Percentiles rank a stretch among this genome's conserved stretches.
These are phyloP conservation scores for Rosalia funebris DNA, from an alignment of 2,888 invertebrate genomes.

Conservation along the genomic window DNA sequence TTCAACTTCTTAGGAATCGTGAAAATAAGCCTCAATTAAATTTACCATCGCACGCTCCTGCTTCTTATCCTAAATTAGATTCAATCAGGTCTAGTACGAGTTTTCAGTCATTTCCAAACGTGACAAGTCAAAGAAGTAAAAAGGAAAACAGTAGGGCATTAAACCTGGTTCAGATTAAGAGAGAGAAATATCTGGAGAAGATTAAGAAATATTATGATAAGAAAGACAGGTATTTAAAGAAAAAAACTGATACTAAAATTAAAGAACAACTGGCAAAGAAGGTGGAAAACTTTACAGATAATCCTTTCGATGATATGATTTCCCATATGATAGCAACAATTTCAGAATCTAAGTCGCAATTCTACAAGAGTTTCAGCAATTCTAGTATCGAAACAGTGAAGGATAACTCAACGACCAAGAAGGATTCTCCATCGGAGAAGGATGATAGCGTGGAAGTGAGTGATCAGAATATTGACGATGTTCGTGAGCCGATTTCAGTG, in stretches of 20 bases:
- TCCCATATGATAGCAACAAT: constrained; percentile 15
- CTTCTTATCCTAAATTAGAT: constrained; percentile 18
- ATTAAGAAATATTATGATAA: constrained; percentile 27
- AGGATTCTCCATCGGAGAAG: background rate
- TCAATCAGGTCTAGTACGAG: background rate
- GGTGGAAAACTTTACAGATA: background rate
- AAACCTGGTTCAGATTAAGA: background rate
- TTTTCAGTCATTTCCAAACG: constrained; percentile 21
- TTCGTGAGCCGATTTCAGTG: background rate
- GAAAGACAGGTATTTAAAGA: constrained; percentile 21
- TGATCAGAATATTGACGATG: no score
- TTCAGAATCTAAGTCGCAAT: background rate
- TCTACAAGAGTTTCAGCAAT: constrained; percentile 6
- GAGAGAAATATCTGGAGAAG: constrained; percentile 25
- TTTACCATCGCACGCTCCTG: constrained; percentile 11
- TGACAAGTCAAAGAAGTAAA: constrained; percentile 1
- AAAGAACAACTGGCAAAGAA: background rate
- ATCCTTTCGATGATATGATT: constrained; percentile 7
- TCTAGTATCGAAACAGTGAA: constrained; percentile 7
- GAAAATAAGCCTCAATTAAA: constrained; percentile 13
- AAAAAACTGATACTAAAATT: background rate
- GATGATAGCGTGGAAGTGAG: background rate
- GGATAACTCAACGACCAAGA: background rate
- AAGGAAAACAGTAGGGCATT: background rate
- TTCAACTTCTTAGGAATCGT: constrained; percentile 31